Base-by-base conservation (phyloP, 2,888 invertebrate genomes). In the Ptychoptera albimana region DNA sequence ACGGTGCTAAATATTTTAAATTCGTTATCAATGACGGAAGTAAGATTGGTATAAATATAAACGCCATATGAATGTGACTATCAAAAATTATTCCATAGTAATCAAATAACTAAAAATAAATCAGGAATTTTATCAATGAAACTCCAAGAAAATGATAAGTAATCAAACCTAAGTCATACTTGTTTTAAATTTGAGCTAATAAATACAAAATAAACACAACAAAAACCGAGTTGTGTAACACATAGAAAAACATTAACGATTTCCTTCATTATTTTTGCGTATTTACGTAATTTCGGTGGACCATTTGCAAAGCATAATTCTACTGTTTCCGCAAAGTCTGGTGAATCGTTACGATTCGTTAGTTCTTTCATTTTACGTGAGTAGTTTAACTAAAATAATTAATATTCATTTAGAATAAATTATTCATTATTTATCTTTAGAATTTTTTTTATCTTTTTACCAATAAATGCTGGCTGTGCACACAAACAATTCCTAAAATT, bases 171-270 rank as follows among this genome's bases (percentile, higher is more conserved):
- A 14, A n/a, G 29, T 52, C 55, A 54, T 48, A 83, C 85, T 75
- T 82, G 76, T 64, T 83, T 73, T 48, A 88, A 61, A 61, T 89
- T 93, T 49, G 80, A 79, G 10, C 92, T 82, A 52, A 96, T 85
- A 63, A 96, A 96, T 13, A 96, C 87, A 56, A 94, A 85, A 66
- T 97, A 97, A 29, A 96, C 87, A 63, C 93, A 94, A 65, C 97
- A 97, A 68, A 97, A 96, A 48, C 97, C 97, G 48, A 97, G 71
- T 67, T 97, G 97, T n/a, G 96, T 96, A 46, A 93, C 71, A 62
- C 91, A 86, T 44, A 97, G 75, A 67, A 93, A 93, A 11, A 76
- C 57, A 64, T 93, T 89, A 48, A 94, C 86, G 45, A 79, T 55
- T 31, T 69, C 70, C 67, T 78, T 77, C 73, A 82, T 80, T 8